phyloP scores from a whole-genome alignment of 2,797 vertebrate species.

The Sternarchorhynchus goeldii region DNA sequence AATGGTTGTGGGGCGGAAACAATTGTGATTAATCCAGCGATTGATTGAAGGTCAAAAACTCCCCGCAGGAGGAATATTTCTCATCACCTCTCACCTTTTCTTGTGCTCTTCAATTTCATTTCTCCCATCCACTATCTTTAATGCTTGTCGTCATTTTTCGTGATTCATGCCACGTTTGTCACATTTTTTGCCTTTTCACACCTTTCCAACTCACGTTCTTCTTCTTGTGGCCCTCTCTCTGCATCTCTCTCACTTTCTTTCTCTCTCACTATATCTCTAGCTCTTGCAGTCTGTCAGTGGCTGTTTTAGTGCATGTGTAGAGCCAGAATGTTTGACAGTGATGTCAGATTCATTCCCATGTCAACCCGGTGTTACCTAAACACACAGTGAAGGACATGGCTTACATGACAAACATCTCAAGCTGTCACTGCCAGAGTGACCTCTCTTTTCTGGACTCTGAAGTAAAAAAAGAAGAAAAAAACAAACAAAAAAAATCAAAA shows the following conservation, averaged over 20 bases:
- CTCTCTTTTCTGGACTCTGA: conserved; percentile 6
- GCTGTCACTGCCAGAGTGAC: conserved; percentile 12
- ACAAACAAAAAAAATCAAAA: not conserved
- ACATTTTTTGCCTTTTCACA: conserved; percentile 44
- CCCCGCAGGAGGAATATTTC: conserved; percentile 60
- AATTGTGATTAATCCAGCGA: conserved; percentile 68
- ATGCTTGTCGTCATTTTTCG: conserved; percentile 34
- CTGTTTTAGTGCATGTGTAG: conserved; percentile 10
- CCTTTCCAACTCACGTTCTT: not conserved
- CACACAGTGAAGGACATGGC: conserved; percentile 31
- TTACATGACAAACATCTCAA: conserved; percentile 48
- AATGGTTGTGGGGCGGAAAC: conserved; percentile 37
- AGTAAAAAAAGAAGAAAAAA: not conserved
- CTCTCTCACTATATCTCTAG: conserved; percentile 7
- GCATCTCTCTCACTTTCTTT: conserved; percentile 19
- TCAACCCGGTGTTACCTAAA: conserved; percentile 37
- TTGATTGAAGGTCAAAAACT: conserved; percentile 60
- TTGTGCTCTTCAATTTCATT: conserved; percentile 57
- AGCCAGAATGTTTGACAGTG: conserved; percentile 40
- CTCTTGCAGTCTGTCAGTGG: not conserved
- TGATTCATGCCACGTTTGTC: conserved; percentile 24
- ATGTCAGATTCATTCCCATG: conserved; percentile 41
- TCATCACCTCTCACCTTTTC: conserved; percentile 61
- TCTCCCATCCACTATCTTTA: conserved; percentile 32
- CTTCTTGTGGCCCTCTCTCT: not conserved